Evolutionary conservation across 1,140 invertebrate species (phyloP).

Genomic region (Drosophila burlai): DNA sequence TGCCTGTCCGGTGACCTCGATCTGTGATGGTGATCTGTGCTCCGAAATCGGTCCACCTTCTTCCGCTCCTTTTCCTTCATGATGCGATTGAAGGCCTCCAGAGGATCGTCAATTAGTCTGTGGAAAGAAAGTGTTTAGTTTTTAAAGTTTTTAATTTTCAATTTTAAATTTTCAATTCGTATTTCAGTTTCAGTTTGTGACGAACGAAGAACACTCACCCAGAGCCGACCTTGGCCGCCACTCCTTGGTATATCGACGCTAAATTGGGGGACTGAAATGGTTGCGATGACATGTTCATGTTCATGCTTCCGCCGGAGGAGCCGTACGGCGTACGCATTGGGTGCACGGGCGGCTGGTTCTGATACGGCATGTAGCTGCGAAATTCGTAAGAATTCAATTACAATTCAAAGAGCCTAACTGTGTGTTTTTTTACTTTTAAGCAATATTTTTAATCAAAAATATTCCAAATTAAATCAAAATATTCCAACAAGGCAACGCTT

Average conservation of each 20-base stretch:
- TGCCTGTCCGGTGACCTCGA: slow-evolving; percentile 72
- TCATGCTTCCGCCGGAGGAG: slow-evolving; percentile 56
- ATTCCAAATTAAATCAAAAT: slow-evolving; percentile 14
- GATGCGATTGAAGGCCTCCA: slow-evolving; percentile 94
- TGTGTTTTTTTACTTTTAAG: slow-evolving; percentile 16
- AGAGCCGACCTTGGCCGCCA: slow-evolving; percentile 79
- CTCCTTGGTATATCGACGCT: slow-evolving; percentile 82
- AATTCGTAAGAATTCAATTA: slow-evolving; percentile 21
- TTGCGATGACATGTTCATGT: slow-evolving; percentile 65
- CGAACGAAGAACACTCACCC: slow-evolving; percentile 57
- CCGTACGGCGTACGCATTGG: slow-evolving; percentile 64
- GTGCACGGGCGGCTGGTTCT: slow-evolving; percentile 65
- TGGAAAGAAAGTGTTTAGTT: slow-evolving; percentile 58
- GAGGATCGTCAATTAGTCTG: slow-evolving; percentile 91
- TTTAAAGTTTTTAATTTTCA: too few relatives aligned
- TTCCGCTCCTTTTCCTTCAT: slow-evolving; percentile 92
- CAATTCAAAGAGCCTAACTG: slow-evolving; percentile 33
- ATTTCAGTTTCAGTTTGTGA: too few relatives aligned
- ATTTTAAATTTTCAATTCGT: background rate
- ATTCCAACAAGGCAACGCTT: slow-evolving; percentile 39
- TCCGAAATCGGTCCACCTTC: slow-evolving; percentile 87
- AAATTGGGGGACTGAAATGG: slow-evolving; percentile 71
- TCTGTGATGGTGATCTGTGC: slow-evolving; percentile 65
- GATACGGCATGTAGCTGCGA: slow-evolving; percentile 63
- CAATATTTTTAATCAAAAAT: slow-evolving; percentile 42